phyloP scores from a whole-genome alignment of 2,797 vertebrate genomes.

The Anguilla anguilla region DNA sequence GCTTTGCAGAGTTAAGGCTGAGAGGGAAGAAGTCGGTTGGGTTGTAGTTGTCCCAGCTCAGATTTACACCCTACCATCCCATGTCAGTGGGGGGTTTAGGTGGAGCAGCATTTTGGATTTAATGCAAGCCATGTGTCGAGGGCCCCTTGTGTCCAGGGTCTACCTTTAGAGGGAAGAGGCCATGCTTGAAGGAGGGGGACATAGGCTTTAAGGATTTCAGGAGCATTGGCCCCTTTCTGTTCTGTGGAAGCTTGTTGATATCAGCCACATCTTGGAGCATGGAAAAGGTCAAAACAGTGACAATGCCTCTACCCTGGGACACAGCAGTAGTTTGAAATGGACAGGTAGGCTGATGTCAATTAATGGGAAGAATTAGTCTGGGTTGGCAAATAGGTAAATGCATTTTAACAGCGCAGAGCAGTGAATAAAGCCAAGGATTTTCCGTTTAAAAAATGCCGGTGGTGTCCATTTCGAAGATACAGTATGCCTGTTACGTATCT shows the following conservation, averaged over 20 bases:
- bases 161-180: not conserved
- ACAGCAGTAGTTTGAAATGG: slow-evolving; percentile 2
- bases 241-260: not conserved
- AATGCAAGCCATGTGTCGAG: slow-evolving; percentile 45
- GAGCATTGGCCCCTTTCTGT: not conserved
- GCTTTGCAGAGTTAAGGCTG: not conserved
- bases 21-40: not conserved
- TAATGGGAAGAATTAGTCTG: not conserved
- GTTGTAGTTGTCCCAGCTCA: not conserved
- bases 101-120: slow-evolving; percentile 18
- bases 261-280: not conserved
- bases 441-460: not conserved
- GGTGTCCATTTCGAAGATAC: not conserved
- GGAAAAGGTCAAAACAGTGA: slow-evolving; percentile 5
- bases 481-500: slow-evolving; percentile 33
- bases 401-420: not conserved
- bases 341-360: not conserved
- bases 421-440: not conserved
- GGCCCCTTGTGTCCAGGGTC: slow-evolving; percentile 7
- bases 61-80: slow-evolving; percentile 18
- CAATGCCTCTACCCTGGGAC: not conserved
- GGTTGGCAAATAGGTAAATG: not conserved
- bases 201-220: not conserved
- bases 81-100: slow-evolving; percentile 21
- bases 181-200: slow-evolving; percentile 1